Evolutionary conservation across 1,140 invertebrate genomes (phyloP), one percentile per base, ranked within the genome.

Genomic region (Drosophila teissieri): DNA sequence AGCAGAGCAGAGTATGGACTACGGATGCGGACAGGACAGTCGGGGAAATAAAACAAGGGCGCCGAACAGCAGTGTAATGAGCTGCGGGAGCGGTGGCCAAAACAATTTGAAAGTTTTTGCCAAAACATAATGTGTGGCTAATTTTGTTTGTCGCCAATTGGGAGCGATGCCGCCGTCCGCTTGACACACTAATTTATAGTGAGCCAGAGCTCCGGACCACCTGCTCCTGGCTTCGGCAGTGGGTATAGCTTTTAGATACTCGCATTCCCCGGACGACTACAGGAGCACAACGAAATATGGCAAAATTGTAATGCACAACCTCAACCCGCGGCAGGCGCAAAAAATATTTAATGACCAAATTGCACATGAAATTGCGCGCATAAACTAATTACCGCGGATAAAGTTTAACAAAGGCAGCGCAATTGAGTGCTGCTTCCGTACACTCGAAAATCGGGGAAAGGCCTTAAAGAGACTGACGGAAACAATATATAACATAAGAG

Each of bases 81-180:
- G 39, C 40, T 44, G 60, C 58, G 61, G 67, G 42, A 55, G 63
- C 63, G 78, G 46, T 39, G 64, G 63, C 57, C 56, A 75, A 84
- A 88, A 78, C 77, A 89, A 84, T 89, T 89, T 78, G 61, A 89
- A 89, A 90, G 77, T 89, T 84, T 88, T 89, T 79, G 79, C 73
- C 79, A 81, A 84, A 88, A 88, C 84, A 88, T 88, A 89, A 89
- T 89, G 84, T 88, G 80, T 80, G 78, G 76, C 84, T 88, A 88
- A 88, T 88, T 88, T 88, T 89, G 89, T 88, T 88, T 88, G 83
- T 88, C 83, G 83, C 83, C 83, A 88, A 88, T 88, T 88, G 83
- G 83, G 83, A 88, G 48, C 76, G 62, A 65, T 72, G 53, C 68
- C 27, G 44, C 48, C 56, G 44, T 70, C 67, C 67, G 67, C 67